Evolutionary conservation across 2,797 vertebrate species (phyloP).

Genomic region (Chelmon rostratus): DNA sequence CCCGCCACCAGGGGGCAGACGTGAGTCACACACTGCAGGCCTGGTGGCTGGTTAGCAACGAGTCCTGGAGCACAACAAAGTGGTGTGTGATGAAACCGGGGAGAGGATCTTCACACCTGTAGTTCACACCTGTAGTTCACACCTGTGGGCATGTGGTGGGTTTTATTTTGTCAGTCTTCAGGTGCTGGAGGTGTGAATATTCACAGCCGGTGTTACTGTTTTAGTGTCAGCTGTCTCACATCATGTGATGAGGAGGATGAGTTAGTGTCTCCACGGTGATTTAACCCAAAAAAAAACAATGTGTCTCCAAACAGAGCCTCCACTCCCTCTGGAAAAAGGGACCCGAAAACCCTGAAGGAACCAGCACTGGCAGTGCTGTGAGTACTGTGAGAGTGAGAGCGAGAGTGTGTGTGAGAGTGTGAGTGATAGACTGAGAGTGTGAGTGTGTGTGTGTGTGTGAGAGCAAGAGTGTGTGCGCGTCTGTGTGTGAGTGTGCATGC

Average conservation of each 20-base stretch:
- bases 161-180: neutral
- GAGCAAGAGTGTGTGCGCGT: no score
- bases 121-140: neutral
- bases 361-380: constrained; percentile 76
- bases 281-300: neutral
- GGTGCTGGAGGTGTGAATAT: neutral
- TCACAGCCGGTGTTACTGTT: neutral
- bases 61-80: neutral
- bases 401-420: no score
- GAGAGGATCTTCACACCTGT: neutral
- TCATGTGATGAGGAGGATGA: neutral
- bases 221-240: neutral
- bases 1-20: constrained; percentile 44
- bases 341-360: constrained; percentile 53
- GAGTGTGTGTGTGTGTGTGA: no score
- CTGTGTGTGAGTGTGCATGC: no score
- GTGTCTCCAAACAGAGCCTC: constrained; percentile 58
- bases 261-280: neutral
- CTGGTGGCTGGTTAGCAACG: neutral
- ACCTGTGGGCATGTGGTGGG: neutral
- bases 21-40: constrained; percentile 62
- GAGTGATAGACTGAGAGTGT: no score
- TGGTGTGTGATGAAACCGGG: neutral
- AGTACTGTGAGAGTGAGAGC: constrained; percentile 56
- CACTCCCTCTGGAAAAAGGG: constrained; percentile 70